These are phyloP conservation scores for Anabas testudineus DNA, from an alignment of 2,797 vertebrate species.

Conservation along the genomic window DNA sequence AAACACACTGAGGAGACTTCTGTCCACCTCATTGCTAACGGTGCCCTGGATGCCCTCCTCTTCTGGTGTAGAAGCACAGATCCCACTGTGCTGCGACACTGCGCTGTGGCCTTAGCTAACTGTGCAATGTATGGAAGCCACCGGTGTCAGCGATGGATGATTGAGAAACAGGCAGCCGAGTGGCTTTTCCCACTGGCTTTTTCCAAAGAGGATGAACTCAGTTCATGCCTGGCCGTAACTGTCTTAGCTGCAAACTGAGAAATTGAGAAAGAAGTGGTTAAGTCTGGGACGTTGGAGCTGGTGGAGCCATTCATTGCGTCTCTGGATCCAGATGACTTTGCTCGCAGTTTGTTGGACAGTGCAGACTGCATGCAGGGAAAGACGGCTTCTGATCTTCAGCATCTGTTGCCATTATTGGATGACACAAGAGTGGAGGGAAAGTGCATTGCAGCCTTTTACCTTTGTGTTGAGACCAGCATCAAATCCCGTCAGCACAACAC, in stretches of 20 bases:
- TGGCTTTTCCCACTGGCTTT: constrained; percentile 98
- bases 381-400: constrained; percentile 93
- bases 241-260: constrained; percentile 95
- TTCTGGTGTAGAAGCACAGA: constrained; percentile 97
- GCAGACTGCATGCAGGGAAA: constrained; percentile 92
- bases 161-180: constrained; percentile 93
- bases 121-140: constrained; percentile 97
- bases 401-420: constrained; percentile 91
- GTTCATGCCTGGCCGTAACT: constrained; percentile 93
- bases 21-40: constrained; percentile 89
- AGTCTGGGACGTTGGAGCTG: constrained; percentile 94
- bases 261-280: constrained; percentile 96
- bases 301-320: constrained; percentile 97
- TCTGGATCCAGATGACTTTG: constrained; percentile 91
- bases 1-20: constrained; percentile 98
- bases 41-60: constrained; percentile 92
- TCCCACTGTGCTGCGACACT: constrained; percentile 91
- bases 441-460: constrained; percentile 96
- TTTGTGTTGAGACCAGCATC: constrained; percentile 93
- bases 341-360: constrained; percentile 89
- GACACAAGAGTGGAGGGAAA: constrained; percentile 93
- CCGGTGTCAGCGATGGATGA: constrained; percentile 94
- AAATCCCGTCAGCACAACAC: constrained; percentile 94
- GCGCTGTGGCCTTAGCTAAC: constrained; percentile 94
- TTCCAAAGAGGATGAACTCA: constrained; percentile 93